phyloP scores from a whole-genome alignment of 2,888 invertebrate genomes.

The Meteorus cinctellus region DNA sequence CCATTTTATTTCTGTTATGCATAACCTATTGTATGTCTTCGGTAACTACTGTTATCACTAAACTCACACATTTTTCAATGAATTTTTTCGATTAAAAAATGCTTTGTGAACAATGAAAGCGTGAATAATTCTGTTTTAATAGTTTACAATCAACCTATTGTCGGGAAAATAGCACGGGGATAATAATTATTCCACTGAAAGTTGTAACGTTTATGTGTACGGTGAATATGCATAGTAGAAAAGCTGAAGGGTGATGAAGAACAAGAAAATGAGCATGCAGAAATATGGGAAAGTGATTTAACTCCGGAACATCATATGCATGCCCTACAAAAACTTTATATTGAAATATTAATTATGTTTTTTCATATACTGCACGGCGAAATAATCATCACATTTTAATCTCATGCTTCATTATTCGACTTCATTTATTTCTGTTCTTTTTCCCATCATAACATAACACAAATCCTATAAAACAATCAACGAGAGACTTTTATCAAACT shows the following conservation, averaged over 20 bases:
- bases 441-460: constrained; percentile 57
- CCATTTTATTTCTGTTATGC: constrained; percentile 43
- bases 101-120: not conserved
- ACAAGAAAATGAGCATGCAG: too few relatives aligned
- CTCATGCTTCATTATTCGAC: constrained; percentile 63
- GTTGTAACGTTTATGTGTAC: too few relatives aligned
- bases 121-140: too few relatives aligned
- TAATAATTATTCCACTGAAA: too few relatives aligned
- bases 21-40: constrained; percentile 46
- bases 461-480: constrained; percentile 56
- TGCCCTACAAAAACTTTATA: too few relatives aligned
- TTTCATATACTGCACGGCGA: constrained; percentile 41
- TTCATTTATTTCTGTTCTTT: constrained; percentile 48
- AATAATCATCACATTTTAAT: constrained; percentile 64
- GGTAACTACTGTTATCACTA: not conserved
- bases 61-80: not conserved
- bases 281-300: too few relatives aligned
- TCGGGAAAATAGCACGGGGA: too few relatives aligned
- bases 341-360: too few relatives aligned
- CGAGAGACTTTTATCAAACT: constrained; percentile 2
- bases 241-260: too few relatives aligned
- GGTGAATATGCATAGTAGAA: too few relatives aligned
- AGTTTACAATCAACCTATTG: too few relatives aligned
- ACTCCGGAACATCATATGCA: too few relatives aligned
- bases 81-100: not conserved